Conservation (phyloP, 1,140 invertebrate genomes). For the Drosophila biarmipes region DNA sequence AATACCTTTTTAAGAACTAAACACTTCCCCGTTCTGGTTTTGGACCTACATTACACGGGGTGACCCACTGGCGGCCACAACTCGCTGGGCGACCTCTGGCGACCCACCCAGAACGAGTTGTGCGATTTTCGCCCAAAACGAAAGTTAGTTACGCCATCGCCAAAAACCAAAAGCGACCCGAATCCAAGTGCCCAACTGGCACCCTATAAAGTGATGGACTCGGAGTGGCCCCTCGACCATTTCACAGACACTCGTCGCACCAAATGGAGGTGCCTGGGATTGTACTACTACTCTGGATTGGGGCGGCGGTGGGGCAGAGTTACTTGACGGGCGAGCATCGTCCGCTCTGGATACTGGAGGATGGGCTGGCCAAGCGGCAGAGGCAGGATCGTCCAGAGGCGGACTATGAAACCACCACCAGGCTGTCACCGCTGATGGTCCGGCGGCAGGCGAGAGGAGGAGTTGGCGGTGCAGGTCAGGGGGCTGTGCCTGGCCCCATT, state of each 20-base stretch:
- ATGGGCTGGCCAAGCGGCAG: constrained; percentile 55
- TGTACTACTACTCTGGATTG: constrained; percentile 5
- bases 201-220: constrained; percentile 48
- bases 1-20: neutral
- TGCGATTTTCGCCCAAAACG: constrained; percentile 62
- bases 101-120: constrained; percentile 56
- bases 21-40: too few relatives aligned
- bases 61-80: constrained; percentile 11
- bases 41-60: constrained; percentile 14
- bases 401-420: constrained; percentile 48
- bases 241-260: constrained; percentile 5
- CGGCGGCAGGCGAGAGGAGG: constrained; percentile 5
- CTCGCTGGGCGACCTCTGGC: constrained; percentile 1
- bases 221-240: constrained; percentile 4
- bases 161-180: neutral
- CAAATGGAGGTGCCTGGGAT: constrained; percentile 51
- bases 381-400: constrained; percentile 14
- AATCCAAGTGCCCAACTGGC: neutral
- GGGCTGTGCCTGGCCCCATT: constrained; percentile 14
- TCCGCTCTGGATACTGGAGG: constrained; percentile 76
- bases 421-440: neutral
- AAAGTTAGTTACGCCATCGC: constrained; percentile 56
- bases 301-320: constrained; percentile 5
- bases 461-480: neutral
- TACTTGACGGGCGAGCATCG: constrained; percentile 50